Conservation (phyloP, 1,140 invertebrate species). For the Penaeus chinensis region DNA sequence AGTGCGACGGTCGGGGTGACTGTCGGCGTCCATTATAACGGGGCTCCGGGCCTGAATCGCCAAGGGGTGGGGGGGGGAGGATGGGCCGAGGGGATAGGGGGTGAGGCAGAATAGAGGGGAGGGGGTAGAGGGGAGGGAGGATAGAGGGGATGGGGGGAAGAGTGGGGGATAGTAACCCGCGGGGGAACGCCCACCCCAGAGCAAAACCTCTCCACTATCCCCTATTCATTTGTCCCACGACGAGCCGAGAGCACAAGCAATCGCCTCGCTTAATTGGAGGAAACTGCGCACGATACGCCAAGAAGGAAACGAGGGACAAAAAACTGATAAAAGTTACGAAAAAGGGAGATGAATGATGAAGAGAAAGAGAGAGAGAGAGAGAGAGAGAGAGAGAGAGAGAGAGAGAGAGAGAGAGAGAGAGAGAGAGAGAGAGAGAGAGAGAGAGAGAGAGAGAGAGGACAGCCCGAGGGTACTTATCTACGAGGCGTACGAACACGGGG, state of each 20-base stretch:
- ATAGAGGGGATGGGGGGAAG: not conserved
- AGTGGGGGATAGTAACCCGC: too few species aligned
- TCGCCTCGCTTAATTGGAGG: too few species aligned
- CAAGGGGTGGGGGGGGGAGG: not conserved
- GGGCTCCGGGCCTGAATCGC: conserved; percentile 1
- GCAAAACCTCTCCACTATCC: too few species aligned
- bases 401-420: conserved; percentile 4
- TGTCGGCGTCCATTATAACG: conserved; percentile 6
- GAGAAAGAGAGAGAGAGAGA: not conserved
- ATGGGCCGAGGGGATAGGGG: not conserved
- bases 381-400: not conserved
- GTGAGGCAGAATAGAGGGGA: not conserved
- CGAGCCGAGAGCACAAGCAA: too few species aligned
- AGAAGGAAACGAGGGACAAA: too few species aligned
- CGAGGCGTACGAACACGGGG: not conserved
- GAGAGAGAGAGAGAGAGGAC: conserved; percentile 10
- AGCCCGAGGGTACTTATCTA: conserved; percentile 17
- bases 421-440: not conserved
- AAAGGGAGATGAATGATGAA: too few species aligned
- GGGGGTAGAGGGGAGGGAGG: not conserved
- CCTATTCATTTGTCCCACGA: too few species aligned
- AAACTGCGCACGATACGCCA: too few species aligned
- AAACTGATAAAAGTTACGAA: too few species aligned
- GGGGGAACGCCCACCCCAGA: too few species aligned
- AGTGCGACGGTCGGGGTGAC: not conserved